phyloP scores from a whole-genome alignment of 2,888 invertebrate species.

The Acanthosepion lycidas region DNA sequence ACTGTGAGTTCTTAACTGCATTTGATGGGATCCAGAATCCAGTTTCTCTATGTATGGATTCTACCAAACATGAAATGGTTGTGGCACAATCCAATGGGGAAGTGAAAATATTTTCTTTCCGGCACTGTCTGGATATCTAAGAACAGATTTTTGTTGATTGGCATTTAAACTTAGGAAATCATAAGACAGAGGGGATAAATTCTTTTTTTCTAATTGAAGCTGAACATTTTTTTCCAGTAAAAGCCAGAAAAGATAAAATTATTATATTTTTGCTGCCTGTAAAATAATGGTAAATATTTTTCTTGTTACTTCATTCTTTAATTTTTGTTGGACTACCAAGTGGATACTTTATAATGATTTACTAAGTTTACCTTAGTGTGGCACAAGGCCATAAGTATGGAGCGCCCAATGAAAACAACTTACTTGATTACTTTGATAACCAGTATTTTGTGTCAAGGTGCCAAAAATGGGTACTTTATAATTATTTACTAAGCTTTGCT shows the following conservation, averaged over 20 bases:
- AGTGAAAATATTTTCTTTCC: slow-evolving; percentile 37
- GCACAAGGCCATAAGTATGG: too few species aligned
- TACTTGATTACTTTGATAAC: too few species aligned
- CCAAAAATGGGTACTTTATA: too few species aligned
- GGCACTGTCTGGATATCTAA: background rate
- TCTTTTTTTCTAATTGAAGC: too few species aligned
- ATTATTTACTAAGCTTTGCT: too few species aligned
- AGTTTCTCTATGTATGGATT: background rate
- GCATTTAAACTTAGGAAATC: background rate
- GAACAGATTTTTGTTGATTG: background rate
- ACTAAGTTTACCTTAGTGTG: too few species aligned
- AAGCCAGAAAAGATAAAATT: too few species aligned
- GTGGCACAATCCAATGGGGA: slow-evolving; percentile 38
- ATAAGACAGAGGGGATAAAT: too few species aligned
- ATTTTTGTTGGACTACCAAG: background rate
- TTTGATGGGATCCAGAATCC: background rate
- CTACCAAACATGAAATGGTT: background rate
- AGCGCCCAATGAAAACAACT: too few species aligned
- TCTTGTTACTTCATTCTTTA: background rate
- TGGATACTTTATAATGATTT: background rate
- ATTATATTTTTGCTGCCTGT: too few species aligned
- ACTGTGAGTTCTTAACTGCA: slow-evolving; percentile 37
- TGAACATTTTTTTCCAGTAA: too few species aligned
- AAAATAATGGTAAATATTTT: background rate
- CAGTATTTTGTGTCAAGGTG: too few species aligned